These are phyloP conservation scores for Patella vulgata DNA, from an alignment of 1,140 invertebrate genomes.

Conservation along the genomic window DNA sequence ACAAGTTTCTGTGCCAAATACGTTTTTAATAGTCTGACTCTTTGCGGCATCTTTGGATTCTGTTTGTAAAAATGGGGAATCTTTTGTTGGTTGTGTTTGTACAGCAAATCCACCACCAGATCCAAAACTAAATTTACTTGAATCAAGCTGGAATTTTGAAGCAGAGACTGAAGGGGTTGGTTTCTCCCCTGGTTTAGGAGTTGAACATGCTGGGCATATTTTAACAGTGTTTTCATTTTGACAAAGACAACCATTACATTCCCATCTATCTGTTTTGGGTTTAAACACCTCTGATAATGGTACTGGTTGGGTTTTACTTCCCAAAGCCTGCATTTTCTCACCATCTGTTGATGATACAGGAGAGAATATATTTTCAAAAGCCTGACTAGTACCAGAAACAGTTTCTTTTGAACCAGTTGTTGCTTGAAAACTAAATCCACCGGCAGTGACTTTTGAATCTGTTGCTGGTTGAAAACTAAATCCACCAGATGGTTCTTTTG, in stretches of 20 bases:
- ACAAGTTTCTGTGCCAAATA: too few relatives aligned
- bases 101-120: constrained; percentile 6
- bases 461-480: constrained; percentile 7
- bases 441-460: background rate
- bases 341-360: too few relatives aligned
- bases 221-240: constrained; percentile 72
- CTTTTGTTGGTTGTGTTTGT: too few relatives aligned
- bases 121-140: background rate
- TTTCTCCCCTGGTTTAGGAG: constrained; percentile 62
- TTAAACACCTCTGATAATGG: constrained; percentile 74
- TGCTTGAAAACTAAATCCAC: constrained; percentile 19
- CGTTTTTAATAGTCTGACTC: too few relatives aligned
- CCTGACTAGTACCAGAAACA: too few relatives aligned
- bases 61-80: too few relatives aligned
- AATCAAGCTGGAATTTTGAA: background rate
- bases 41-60: too few relatives aligned
- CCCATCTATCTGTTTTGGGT: constrained; percentile 80
- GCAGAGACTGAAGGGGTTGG: constrained; percentile 35
- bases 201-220: constrained; percentile 77
- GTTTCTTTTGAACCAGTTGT: too few relatives aligned
- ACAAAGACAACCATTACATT: constrained; percentile 82
- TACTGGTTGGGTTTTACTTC: too few relatives aligned
- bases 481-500: constrained; percentile 12
- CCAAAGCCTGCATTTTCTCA: too few relatives aligned
- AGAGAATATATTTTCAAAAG: too few relatives aligned